Evolutionary conservation across 2,113 vertebrate species (phyloP).

Genomic region (Eublepharis macularius): DNA sequence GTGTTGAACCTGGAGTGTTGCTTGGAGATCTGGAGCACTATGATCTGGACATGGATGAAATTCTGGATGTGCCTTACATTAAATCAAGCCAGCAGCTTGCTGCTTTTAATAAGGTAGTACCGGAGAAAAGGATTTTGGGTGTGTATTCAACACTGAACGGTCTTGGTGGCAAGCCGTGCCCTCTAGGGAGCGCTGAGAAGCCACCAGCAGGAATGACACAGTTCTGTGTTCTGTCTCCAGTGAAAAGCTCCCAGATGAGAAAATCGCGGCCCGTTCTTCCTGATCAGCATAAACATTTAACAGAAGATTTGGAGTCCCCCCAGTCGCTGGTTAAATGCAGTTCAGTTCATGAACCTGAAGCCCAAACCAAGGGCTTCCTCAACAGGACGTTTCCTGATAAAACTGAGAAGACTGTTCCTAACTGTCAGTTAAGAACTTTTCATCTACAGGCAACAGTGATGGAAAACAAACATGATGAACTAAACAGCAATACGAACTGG

Average conservation of each 20-base stretch:
- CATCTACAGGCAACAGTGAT: conserved; percentile 63
- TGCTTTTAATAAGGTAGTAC: conserved; percentile 81
- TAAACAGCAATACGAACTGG: conserved; percentile 71
- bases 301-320: conserved; percentile 72
- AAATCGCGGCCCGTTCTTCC: conserved; percentile 82
- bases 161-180: conserved; percentile 74
- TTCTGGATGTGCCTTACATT: conserved; percentile 98
- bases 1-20: conserved; percentile 61
- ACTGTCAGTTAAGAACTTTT: conserved; percentile 79
- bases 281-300: conserved; percentile 81
- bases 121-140: conserved; percentile 81
- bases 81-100: conserved; percentile 91
- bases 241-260: conserved; percentile 88
- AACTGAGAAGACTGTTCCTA: conserved; percentile 68
- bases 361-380: conserved; percentile 77
- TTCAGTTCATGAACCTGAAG: conserved; percentile 77
- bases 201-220: conserved; percentile 68
- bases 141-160: conserved; percentile 72
- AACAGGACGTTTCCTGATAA: conserved; percentile 82
- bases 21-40: conserved; percentile 96
- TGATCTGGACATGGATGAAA: conserved; percentile 99
- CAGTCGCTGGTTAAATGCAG: conserved; percentile 77
- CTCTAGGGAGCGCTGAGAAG: conserved; percentile 77
- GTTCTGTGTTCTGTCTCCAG: conserved; percentile 89
- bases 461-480: conserved; percentile 76